Base-by-base conservation (phyloP, 2,113 vertebrate species). In the Amblyopsis rosae region DNA sequence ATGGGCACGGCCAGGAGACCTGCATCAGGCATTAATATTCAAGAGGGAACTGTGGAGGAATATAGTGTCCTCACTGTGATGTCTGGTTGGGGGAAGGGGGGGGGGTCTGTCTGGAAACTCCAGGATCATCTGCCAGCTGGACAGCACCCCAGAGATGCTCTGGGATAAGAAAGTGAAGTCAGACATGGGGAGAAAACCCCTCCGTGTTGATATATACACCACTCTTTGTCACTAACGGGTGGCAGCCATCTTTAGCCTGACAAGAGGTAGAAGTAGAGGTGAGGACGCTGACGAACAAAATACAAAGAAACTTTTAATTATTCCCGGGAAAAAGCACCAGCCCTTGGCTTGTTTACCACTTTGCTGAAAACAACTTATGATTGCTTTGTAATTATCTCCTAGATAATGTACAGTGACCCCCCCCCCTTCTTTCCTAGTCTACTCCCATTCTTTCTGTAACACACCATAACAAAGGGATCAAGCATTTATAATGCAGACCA, bases 301-400 rank as follows among this genome's bases (percentile, higher is more conserved):
- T 79, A 82, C 73, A 82, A 81, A 87, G 67, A 72, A 69, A 75
- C 73, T 86, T 85, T 89, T 89, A 87, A 88, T 89, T 89, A 90
- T 86, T 90, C 83, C 84, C 74, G 49, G 82, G 75, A 77, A 87
- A 87, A 72, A 84, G 79, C 80, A 77, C 58, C 78, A 82, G 82
- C 86, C 87, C 82, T 87, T 79, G 83, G 87, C 87, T 84, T 90
- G 87, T 90, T 90, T 90, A 86, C 82, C 82, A 80, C 79, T 86
- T 90, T 84, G 80, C 84, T 61, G 77, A 82, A 89, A 89, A 89
- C 79, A 59, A 84, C 75, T 84, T 86, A 84, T 88, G 87, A 89
- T 88, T 88, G 85, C 87, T 87, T 89, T 88, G 85, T 87, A 89
- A 88, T 89, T 84, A 90, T 89, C 85, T 84, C 80, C 86, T 70